Conservation (phyloP, 2,797 vertebrate species). For the Phoebastria nigripes region DNA sequence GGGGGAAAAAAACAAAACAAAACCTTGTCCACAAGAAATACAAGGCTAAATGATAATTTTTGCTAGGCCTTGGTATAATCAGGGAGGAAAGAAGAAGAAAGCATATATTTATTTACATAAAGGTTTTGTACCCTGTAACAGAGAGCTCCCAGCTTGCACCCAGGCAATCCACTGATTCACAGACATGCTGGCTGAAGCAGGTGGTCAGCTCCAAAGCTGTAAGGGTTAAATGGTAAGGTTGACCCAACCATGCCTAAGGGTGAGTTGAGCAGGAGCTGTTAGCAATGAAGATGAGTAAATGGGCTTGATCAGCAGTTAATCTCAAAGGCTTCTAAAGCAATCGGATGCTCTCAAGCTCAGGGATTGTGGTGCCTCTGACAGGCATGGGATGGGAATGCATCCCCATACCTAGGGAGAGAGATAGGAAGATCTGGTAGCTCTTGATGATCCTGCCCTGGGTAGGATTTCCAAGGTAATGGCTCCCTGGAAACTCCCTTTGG, state of each 20-base stretch:
- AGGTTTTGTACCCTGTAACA: background rate
- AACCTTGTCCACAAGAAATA: background rate
- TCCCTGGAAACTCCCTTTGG: background rate
- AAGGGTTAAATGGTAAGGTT: background rate
- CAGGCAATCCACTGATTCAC: background rate
- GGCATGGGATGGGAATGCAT: background rate
- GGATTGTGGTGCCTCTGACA: background rate
- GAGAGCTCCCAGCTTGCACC: background rate
- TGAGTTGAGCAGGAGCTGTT: background rate
- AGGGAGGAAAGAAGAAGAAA: background rate
- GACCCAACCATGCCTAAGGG: background rate
- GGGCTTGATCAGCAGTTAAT: background rate
- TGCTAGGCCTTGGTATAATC: background rate
- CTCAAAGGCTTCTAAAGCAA: background rate
- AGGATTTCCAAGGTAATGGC: background rate
- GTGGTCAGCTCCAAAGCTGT: background rate
- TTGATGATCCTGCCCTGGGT: background rate
- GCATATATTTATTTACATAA: background rate
- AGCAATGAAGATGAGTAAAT: background rate
- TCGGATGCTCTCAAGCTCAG: background rate
- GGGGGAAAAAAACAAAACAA: background rate
- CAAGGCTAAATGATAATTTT: background rate
- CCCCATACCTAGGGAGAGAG: background rate
- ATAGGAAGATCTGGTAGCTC: background rate
- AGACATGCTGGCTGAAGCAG: background rate